phyloP scores from a whole-genome alignment of 2,113 vertebrate species.

The Tyrannus savana region DNA sequence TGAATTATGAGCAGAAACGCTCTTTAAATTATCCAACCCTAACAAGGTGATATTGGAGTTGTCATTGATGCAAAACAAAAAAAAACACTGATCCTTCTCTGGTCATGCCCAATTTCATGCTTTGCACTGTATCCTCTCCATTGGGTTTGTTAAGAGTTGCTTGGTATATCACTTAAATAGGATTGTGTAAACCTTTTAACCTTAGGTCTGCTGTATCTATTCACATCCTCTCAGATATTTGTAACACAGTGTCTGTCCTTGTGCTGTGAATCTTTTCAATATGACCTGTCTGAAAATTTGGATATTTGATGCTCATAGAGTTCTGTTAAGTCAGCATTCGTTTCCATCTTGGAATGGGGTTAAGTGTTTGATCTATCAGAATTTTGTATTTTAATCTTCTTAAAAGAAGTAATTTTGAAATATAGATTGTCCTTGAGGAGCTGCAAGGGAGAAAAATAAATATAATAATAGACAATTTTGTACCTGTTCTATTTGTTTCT shows the following conservation, averaged over 20 bases:
- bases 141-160: not conserved
- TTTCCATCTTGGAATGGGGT: not conserved
- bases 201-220: not conserved
- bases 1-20: not conserved
- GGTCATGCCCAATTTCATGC: not conserved
- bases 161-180: not conserved
- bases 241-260: not conserved
- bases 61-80: not conserved
- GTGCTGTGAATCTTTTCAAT: not conserved
- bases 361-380: not conserved
- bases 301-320: not conserved
- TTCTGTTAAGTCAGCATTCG: not conserved
- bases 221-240: accelerated
- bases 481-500: not conserved
- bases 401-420: not conserved
- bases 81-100: not conserved
- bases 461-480: not conserved
- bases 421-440: not conserved
- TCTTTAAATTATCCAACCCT: not conserved
- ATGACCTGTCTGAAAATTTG: not conserved
- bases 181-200: not conserved
- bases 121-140: not conserved
- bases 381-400: not conserved
- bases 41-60: not conserved
- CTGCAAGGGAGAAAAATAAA: not conserved